These are phyloP conservation scores for Athalia rosae DNA, from an alignment of 2,888 invertebrate species.

Conservation along the genomic window DNA sequence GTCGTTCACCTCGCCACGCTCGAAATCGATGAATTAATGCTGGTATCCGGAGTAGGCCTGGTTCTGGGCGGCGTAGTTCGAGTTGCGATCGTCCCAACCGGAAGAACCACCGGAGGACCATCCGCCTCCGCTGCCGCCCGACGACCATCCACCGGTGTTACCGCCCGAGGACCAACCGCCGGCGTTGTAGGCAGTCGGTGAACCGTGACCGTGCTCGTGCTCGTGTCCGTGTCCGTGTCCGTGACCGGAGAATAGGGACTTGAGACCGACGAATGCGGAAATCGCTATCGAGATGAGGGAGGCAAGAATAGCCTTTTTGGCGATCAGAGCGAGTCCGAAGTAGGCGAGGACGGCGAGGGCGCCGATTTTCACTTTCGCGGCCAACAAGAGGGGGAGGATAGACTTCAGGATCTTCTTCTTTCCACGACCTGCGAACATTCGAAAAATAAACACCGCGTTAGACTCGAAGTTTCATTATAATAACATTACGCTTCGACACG, in stretches of 20 bases:
- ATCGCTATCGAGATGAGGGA: constrained; percentile 78
- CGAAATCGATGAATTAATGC: constrained; percentile 52
- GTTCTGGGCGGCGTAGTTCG: constrained; percentile 59
- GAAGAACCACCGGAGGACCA: constrained; percentile 53
- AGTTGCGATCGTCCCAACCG: constrained; percentile 66
- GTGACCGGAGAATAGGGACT: constrained; percentile 66
- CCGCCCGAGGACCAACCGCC: constrained; percentile 56
- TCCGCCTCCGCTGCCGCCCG: constrained; percentile 56
- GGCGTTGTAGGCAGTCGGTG: constrained; percentile 66
- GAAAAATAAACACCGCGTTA: too few species aligned
- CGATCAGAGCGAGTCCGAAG: constrained; percentile 77
- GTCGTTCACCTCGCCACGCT: constrained; percentile 9
- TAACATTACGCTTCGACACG: background rate
- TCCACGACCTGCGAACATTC: constrained; percentile 74
- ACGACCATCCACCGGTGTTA: constrained; percentile 58
- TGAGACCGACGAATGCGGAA: constrained; percentile 75
- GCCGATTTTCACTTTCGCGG: constrained; percentile 78
- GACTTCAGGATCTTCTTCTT: constrained; percentile 77
- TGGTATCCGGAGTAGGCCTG: constrained; percentile 69
- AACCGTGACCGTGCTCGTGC: constrained; percentile 53
- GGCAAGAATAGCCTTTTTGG: constrained; percentile 80
- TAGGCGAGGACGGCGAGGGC: constrained; percentile 76
- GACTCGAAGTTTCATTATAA: too few species aligned
- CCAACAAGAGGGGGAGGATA: constrained; percentile 77
- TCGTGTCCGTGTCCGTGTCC: constrained; percentile 53